A percentile compares a stretch with the other conserved stretches of the same genome.
These are phyloP conservation scores for Daubentonia madagascariensis DNA, from an alignment of 2,113 vertebrate species.

Conservation along the genomic window DNA sequence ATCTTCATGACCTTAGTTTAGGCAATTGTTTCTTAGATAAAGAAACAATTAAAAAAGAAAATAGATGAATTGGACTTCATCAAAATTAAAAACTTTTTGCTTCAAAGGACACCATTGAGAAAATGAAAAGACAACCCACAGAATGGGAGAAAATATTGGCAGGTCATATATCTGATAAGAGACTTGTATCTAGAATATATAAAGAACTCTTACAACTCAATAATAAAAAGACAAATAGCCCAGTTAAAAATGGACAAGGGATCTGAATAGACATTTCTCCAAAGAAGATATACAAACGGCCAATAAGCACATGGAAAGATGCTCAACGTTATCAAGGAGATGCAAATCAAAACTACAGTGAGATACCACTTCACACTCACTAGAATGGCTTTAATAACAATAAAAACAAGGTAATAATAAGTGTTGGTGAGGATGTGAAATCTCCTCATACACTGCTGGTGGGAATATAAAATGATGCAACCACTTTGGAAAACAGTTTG, in stretches of 20 bases:
- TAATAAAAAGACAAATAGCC: background rate
- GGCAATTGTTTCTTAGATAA: background rate
- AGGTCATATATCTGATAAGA: constrained; percentile 4
- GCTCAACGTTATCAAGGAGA: background rate
- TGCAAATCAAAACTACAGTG: background rate
- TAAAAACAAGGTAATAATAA: constrained; percentile 19
- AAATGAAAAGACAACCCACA: background rate
- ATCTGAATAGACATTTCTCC: background rate
- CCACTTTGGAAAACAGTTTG: background rate
- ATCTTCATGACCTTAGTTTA: background rate
- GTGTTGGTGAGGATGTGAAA: background rate
- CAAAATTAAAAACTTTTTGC: background rate
- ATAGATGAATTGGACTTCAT: background rate
- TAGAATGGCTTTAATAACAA: background rate
- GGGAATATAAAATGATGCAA: background rate
- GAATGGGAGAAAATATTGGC: background rate
- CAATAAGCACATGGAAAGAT: background rate
- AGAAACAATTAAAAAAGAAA: background rate
- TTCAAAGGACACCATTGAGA: background rate
- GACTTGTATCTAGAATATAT: background rate
- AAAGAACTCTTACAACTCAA: constrained; percentile 1
- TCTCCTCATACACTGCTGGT: background rate
- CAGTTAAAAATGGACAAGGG: constrained; percentile 32
- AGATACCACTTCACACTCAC: background rate
- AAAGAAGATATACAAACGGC: constrained; percentile 4